Conservation (phyloP, 2,888 invertebrate species). For the Andrena praecox region DNA sequence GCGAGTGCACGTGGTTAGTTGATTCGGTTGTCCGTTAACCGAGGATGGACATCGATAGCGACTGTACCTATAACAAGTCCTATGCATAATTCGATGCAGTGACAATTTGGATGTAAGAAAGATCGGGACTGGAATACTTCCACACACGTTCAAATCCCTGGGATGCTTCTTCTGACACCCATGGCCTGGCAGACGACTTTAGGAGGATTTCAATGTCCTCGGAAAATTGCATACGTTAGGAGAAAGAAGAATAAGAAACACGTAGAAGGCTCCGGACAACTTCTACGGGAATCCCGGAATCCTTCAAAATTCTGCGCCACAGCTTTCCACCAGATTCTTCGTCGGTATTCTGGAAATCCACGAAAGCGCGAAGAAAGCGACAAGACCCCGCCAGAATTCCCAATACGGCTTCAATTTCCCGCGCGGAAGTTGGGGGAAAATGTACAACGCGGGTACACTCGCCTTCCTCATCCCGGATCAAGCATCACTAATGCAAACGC, state of each 20-base stretch:
- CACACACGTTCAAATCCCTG: not conserved
- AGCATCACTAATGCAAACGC: slow-evolving; percentile 53
- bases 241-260: not conserved
- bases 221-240: no score
- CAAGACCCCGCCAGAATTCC: not conserved
- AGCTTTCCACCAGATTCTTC: not conserved
- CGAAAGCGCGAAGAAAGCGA: not conserved
- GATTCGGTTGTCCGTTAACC: slow-evolving; percentile 21
- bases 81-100: not conserved
- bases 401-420: slow-evolving; percentile 17
- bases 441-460: slow-evolving; percentile 36
- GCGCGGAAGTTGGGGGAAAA: not conserved
- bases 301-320: not conserved
- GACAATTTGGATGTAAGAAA: not conserved
- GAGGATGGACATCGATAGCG: not conserved
- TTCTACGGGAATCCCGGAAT: no score
- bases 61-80: slow-evolving; percentile 1
- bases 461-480: slow-evolving; percentile 9
- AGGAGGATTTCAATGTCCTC: no score
- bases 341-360: not conserved
- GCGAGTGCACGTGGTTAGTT: slow-evolving; percentile 4
- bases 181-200: no score
- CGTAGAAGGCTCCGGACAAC: not conserved
- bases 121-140: not conserved
- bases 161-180: no score